Evolutionary conservation across 2,797 vertebrate species (phyloP), one percentile per base, ranked within the genome.

Genomic region (Argyrosomus regius): DNA sequence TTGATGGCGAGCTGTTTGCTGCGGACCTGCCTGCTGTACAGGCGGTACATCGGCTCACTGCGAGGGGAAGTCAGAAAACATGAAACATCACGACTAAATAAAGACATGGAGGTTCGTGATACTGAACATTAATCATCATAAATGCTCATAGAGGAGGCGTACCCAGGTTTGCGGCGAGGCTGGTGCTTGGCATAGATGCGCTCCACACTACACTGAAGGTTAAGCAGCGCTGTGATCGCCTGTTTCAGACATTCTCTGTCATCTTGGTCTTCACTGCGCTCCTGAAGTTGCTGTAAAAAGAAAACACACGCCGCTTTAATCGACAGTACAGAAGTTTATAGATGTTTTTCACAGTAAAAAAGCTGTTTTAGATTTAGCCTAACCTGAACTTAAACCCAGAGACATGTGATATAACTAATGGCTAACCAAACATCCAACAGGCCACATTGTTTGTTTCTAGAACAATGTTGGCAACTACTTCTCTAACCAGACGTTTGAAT

Each of bases 1-100:
- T 98, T 98, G 93, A 99, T 98, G 91, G 98, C 98, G 35, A 98
- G 92, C 66, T 98, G 98, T 83, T 99, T 99, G 95, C 97, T 98
- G 65, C 97, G 95, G 49, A 97, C 91, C 74, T 98, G 97, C 8
- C 97, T 94, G 92, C 96, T 98, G 86, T 99, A 97, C 89, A 98
- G 96, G 71, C 97, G 97, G 89, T 96, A 98, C 72, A 97, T 93
- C 0, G 96, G 96, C 90, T 99, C 98, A 45, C 98, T 99, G 84
- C 13, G 41, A 28, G 24, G 24, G 57, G 31, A 52, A 73, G 53
- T 75, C 0, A 76, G 50, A 75, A 31, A 75, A 53, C 1, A 53
- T 26, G 5, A 59, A 50, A 65, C n/a, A 57, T 60, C 26, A 41
- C 43, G 20, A 24, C 6, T 22, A 16, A 50, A 59, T 12, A 6